These are phyloP conservation scores for Gallinago jamesoni DNA, from an alignment of 2,113 vertebrate species.

Conservation along the genomic window DNA sequence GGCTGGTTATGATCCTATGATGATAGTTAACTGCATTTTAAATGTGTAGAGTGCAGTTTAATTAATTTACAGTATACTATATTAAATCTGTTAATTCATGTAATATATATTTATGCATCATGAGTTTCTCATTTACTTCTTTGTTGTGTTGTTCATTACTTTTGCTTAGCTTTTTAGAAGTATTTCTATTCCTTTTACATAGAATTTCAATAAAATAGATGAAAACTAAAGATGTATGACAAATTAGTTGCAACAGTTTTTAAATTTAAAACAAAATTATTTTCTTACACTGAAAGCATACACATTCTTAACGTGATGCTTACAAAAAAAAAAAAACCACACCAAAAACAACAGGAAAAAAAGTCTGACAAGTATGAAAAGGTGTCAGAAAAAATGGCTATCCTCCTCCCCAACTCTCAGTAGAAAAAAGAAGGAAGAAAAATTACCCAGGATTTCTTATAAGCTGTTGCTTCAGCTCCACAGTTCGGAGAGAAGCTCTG, in stretches of 20 bases:
- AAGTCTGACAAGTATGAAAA: neutral
- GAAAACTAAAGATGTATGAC: neutral
- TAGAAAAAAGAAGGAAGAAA: neutral
- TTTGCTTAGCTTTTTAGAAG: neutral
- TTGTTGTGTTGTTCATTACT: neutral
- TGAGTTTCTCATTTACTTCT: neutral
- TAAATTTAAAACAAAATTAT: neutral
- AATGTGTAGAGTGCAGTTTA: neutral
- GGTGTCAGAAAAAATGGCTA: neutral
- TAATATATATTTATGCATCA: neutral
- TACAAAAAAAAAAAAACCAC: neutral
- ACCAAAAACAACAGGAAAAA: neutral
- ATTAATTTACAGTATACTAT: neutral
- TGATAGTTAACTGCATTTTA: conserved; percentile 11
- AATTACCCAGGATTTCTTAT: neutral
- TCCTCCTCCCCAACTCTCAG: neutral
- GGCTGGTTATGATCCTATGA: neutral
- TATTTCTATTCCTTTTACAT: neutral
- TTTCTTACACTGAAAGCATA: neutral
- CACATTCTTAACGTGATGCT: neutral
- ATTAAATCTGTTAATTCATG: neutral
- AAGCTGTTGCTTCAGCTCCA: neutral
- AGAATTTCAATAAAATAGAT: neutral
- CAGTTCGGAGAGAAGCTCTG: neutral
- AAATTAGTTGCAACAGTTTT: neutral